Evolutionary conservation across 92 coral and sea anemone species (phyloP), one percentile per base, ranked within the genome.

Genomic region (Siderastrea radians): DNA sequence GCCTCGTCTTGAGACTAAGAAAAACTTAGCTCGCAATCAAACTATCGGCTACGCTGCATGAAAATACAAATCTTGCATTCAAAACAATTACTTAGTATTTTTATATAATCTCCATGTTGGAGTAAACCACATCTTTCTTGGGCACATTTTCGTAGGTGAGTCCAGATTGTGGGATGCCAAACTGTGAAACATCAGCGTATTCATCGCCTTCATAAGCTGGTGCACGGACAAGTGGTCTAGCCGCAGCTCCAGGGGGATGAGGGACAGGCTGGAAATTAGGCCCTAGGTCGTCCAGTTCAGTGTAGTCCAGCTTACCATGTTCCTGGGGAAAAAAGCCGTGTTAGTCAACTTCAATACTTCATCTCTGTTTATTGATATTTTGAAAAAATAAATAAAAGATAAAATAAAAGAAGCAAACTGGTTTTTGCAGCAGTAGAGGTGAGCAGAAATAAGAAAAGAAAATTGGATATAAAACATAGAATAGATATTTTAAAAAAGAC

Each of bases 121-220:
- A 83, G 78, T 83, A 83, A 45, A 72, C 78, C 70, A 83, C 87
- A 3, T 83, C 87, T 6, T 60, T 47, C 26, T 57, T 70, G 11
- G 87, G 51, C 26, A 83, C 59, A 44, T 83, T 83, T 7, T 51
- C 87, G 62, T 83, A 83, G 3, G 87, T 83, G 2, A 79, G 78
- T 11, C 72, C 87, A 57, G 79, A 70, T 19, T 59, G 87, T 14
- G 87, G 87, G 57, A 57, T 61, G 19, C 87, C 79, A 71, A 83
- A 83, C 87, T 83, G 79, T 10, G 87, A 5, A 15, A 83, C 72
- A 16, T 83, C 87, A 45, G 87, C 87, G 68, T 83, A 83, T 6
- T 6, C 71, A 71, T 79, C 72, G 5, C 72, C 78, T 49, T 58
- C 87, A 15, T 83, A 83, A 13, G 38, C 79, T 72, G 87, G 87